Percentiles rank a stretch among this genome's conserved stretches.
phyloP scores from a whole-genome alignment of 2,113 vertebrate genomes.

The Lynx canadensis region DNA sequence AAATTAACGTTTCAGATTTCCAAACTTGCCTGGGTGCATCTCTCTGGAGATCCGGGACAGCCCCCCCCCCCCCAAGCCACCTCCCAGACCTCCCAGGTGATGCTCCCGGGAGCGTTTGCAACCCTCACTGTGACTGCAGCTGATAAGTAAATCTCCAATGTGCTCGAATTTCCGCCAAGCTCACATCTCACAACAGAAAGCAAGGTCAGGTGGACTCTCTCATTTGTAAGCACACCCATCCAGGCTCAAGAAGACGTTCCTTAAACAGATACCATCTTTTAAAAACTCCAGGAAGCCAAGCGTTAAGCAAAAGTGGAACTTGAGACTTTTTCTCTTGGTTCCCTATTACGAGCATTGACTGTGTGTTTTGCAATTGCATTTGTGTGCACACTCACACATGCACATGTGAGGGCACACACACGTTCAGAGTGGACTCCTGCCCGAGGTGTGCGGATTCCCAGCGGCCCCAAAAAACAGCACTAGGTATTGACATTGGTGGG shows the following conservation, averaged over 20 bases:
- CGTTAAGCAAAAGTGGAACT: neutral
- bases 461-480: neutral
- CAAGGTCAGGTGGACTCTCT: neutral
- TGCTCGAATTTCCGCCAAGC: neutral
- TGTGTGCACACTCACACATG: neutral
- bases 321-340: neutral
- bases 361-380: neutral
- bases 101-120: neutral
- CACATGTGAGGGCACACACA: neutral
- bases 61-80: too few species aligned
- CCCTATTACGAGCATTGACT: neutral
- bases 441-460: rapidly evolving
- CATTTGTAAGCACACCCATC: neutral
- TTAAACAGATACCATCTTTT: neutral
- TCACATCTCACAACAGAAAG: neutral
- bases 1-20: neutral
- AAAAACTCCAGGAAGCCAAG: neutral
- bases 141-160: too few species aligned
- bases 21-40: neutral
- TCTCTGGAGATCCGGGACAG: too few species aligned
- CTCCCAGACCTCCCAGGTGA: too few species aligned
- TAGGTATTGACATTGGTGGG: rapidly evolving
- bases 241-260: neutral
- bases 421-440: rapidly evolving
- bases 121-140: neutral